Percentiles rank a stretch among this genome's conserved stretches.
phyloP scores from a whole-genome alignment of 2,113 vertebrate species.

The Gavia stellata region DNA sequence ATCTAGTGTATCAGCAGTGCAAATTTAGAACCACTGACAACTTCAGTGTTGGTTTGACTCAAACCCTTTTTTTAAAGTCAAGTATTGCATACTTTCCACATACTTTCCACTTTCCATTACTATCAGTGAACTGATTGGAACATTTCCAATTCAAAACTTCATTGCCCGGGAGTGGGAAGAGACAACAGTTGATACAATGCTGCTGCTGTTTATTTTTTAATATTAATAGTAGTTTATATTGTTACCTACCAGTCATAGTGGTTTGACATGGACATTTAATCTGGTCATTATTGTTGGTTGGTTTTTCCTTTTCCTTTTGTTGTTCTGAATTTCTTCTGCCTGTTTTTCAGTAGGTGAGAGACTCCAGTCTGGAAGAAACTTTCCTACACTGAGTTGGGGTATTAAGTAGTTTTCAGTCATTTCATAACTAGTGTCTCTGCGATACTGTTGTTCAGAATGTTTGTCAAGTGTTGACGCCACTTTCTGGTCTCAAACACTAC shows the following conservation, averaged over 20 bases:
- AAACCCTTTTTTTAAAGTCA: not conserved
- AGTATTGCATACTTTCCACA: not conserved
- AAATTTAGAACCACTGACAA: not conserved
- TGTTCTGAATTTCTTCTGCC: not conserved
- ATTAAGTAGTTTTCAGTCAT: not conserved
- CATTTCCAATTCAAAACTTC: not conserved
- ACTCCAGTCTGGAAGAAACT: not conserved
- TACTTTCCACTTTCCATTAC: not conserved
- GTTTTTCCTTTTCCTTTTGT: not conserved
- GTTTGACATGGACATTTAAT: not conserved
- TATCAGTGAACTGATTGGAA: not conserved
- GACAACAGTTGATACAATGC: not conserved
- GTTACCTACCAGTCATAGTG: not conserved
- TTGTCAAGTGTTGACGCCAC: not conserved
- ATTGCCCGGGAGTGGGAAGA: not conserved
- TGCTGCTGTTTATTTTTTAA: not conserved
- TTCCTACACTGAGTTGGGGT: not conserved
- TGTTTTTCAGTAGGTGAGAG: not conserved
- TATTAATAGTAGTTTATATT: not conserved
- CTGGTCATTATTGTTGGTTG: not conserved
- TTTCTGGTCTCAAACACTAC: not conserved
- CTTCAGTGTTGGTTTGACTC: not conserved
- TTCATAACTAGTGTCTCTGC: not conserved
- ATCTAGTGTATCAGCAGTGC: not conserved
- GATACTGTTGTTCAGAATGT: not conserved